phyloP scores from a whole-genome alignment of 37 sponge, comb jelly and placozoan species.

The Chondrosia reniformis region DNA sequence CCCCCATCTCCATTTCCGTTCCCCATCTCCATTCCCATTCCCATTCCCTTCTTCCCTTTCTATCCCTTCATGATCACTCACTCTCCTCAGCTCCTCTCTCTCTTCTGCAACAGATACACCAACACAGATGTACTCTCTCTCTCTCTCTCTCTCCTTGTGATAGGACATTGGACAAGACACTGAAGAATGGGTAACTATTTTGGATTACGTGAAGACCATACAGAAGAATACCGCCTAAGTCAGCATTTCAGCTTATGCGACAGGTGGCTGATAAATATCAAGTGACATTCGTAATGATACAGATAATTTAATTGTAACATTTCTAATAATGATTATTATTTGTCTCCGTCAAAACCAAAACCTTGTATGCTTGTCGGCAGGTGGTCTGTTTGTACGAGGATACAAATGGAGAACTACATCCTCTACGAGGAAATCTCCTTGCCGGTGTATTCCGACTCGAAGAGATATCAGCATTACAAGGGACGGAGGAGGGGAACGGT shows the following conservation, averaged over 20 bases:
- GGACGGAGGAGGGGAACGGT: conserved; percentile 57
- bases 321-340: no score
- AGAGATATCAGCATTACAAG: conserved; percentile 38
- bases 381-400: no score
- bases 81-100: not conserved
- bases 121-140: not conserved
- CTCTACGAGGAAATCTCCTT: conserved; percentile 55
- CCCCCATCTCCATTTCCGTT: not conserved
- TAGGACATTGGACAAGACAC: conserved; percentile 68
- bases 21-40: not conserved
- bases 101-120: not conserved
- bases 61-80: not conserved
- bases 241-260: not conserved
- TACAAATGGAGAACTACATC: conserved; percentile 70
- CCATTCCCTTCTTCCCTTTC: conserved; percentile 17
- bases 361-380: no score
- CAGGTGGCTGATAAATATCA: no score
- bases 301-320: no score
- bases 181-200: conserved; percentile 66
- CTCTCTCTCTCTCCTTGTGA: not conserved
- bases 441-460: not conserved
- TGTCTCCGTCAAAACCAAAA: no score
- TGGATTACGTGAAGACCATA: conserved; percentile 77
- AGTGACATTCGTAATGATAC: no score
- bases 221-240: not conserved